Evolutionary conservation across 2,888 invertebrate species (phyloP).

Genomic region (Scelioninae gen. 2): DNA sequence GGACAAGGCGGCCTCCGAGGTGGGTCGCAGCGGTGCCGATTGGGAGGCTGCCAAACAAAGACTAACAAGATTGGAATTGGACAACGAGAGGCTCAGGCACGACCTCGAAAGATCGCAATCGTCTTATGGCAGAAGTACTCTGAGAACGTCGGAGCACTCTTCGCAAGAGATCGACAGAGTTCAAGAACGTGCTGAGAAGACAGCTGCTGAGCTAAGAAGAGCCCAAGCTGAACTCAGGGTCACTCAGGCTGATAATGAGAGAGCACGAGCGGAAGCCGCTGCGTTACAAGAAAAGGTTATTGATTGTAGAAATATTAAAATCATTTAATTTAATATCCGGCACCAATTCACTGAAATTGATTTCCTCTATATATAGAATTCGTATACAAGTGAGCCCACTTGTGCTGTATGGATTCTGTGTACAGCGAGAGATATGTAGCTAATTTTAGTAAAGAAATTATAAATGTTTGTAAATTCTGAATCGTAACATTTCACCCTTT

Average conservation of each 20-base stretch:
- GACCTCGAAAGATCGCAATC: conserved; percentile 90
- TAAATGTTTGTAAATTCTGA: too few relatives aligned
- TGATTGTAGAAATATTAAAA: too few relatives aligned
- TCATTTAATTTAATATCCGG: too few relatives aligned
- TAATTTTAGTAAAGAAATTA: too few relatives aligned
- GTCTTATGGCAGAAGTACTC: conserved; percentile 87
- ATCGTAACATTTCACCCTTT: too few relatives aligned
- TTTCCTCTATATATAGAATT: too few relatives aligned
- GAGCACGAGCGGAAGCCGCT: conserved; percentile 88
- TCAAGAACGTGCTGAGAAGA: conserved; percentile 82
- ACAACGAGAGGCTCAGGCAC: conserved; percentile 91
- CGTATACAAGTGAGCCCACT: too few relatives aligned
- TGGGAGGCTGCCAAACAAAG: conserved; percentile 91
- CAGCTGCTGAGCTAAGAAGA: conserved; percentile 87
- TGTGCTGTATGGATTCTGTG: too few relatives aligned
- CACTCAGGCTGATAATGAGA: conserved; percentile 92
- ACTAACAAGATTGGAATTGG: conserved; percentile 89
- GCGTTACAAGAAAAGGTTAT: conserved; percentile 88
- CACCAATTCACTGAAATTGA: too few relatives aligned
- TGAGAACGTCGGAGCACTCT: conserved; percentile 86
- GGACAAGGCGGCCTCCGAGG: conserved; percentile 93
- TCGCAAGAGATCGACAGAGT: conserved; percentile 53
- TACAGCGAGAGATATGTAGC: not conserved
- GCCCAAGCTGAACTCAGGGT: conserved; percentile 93
- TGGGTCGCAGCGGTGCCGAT: conserved; percentile 91